phyloP scores from a whole-genome alignment of 2,888 invertebrate species.

The Stegana nigrithorax region DNA sequence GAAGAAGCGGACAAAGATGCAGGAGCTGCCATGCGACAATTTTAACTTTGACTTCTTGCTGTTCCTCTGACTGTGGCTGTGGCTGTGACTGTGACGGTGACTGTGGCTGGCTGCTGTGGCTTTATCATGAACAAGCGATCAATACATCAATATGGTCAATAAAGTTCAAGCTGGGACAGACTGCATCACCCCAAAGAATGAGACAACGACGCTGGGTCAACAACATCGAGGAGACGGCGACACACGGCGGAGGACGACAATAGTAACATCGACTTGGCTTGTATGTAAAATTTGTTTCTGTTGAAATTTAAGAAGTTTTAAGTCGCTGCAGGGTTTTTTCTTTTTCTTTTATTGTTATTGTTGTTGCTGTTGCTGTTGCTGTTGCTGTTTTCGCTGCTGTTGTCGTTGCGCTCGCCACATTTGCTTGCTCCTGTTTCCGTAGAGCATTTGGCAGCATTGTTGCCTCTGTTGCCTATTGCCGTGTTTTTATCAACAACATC shows the following conservation, averaged over 20 bases:
- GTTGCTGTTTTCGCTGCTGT: slow-evolving; percentile 3
- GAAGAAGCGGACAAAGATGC: no score
- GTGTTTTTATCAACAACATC: background rate
- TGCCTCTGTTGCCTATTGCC: background rate
- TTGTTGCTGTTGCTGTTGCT: background rate
- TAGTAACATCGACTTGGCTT: background rate
- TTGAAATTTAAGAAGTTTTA: slow-evolving; percentile 14
- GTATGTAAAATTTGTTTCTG: slow-evolving; percentile 16
- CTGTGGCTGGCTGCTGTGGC: slow-evolving; percentile 17
- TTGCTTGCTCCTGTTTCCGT: background rate
- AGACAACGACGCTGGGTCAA: slow-evolving; percentile 23
- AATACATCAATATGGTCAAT: slow-evolving; percentile 60
- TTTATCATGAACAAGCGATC: slow-evolving; percentile 54
- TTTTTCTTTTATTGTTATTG: background rate
- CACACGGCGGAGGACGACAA: background rate
- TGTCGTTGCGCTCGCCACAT: background rate
- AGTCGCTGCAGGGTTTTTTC: background rate
- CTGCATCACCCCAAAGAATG: background rate
- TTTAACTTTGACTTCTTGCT: no score
- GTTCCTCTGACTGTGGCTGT: no score
- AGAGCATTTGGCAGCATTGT: background rate
- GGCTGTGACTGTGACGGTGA: background rate
- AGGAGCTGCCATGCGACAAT: no score
- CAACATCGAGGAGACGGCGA: background rate
- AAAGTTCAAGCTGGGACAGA: slow-evolving; percentile 42